Evolutionary conservation across 35 echinoderm and acorn worm species (phyloP).

Genomic region (Heliocidaris erythrogramma): DNA sequence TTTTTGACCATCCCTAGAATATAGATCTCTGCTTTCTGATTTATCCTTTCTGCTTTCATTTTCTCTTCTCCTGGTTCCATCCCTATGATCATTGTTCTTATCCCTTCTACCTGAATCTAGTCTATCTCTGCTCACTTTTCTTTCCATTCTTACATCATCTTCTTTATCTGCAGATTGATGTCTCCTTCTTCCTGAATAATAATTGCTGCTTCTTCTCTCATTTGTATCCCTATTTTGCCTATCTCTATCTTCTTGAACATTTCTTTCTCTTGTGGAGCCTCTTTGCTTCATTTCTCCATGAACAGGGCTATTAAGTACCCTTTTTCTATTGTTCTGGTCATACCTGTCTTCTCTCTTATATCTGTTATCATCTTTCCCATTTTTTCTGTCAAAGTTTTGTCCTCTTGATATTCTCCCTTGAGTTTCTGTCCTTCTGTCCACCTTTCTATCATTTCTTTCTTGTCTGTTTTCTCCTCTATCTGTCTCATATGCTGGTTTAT

Average conservation of each 20-base stretch:
- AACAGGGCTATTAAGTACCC: background rate
- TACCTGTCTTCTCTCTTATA: background rate
- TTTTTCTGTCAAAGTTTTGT: background rate
- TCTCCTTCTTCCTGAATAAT: background rate
- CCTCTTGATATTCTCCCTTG: background rate
- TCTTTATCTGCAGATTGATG: background rate
- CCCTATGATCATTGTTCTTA: background rate
- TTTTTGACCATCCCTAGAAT: background rate
- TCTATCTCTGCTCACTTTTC: background rate
- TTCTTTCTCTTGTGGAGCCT: background rate
- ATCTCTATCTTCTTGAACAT: background rate
- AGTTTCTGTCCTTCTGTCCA: background rate
- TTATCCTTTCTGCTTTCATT: background rate
- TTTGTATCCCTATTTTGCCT: background rate
- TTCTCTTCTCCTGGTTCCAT: background rate
- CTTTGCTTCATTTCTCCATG: background rate
- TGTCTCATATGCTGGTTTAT: background rate
- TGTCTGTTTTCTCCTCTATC: background rate
- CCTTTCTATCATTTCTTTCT: background rate
- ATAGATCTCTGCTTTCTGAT: background rate
- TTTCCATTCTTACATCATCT: background rate
- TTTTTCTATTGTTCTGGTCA: background rate
- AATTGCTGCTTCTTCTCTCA: background rate
- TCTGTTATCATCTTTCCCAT: background rate
- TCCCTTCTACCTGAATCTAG: background rate